These are phyloP conservation scores for Tamandua tetradactyla DNA, from an alignment of 2,797 vertebrate genomes.

Conservation along the genomic window DNA sequence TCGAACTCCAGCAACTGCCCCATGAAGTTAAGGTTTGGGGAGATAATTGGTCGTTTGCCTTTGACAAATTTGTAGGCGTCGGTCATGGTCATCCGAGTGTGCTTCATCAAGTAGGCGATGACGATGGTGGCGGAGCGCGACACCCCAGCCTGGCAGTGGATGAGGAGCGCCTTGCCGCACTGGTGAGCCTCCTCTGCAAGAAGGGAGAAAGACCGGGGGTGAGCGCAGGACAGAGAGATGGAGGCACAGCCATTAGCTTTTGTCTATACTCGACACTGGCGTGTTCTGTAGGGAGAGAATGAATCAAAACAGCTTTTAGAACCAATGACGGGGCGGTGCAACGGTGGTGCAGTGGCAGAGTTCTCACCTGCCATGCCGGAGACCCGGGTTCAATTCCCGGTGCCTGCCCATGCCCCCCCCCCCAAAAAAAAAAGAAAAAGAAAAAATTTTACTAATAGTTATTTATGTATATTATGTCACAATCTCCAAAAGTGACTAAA, in stretches of 20 bases:
- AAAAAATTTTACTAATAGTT: neutral
- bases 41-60: constrained; percentile 98
- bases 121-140: constrained; percentile 99
- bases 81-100: constrained; percentile 99
- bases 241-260: neutral
- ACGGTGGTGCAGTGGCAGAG: too few species aligned
- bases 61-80: constrained; percentile 99
- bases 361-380: too few species aligned
- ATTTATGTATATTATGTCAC: neutral
- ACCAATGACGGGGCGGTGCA: too few species aligned
- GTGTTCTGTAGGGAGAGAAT: neutral
- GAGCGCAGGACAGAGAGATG: too few species aligned
- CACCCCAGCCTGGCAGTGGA: constrained; percentile 99
- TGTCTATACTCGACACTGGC: too few species aligned
- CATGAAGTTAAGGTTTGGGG: constrained; percentile 99
- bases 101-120: constrained; percentile 99
- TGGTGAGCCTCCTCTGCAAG: constrained; percentile 97
- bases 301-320: neutral
- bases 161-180: constrained; percentile 96
- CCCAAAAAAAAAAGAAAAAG: too few species aligned
- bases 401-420: too few species aligned
- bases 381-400: too few species aligned
- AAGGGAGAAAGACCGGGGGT: neutral
- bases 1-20: constrained; percentile 99
- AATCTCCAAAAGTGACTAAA: neutral